These are phyloP conservation scores for Patella depressa DNA, from an alignment of 2,888 invertebrate species.

Conservation along the genomic window DNA sequence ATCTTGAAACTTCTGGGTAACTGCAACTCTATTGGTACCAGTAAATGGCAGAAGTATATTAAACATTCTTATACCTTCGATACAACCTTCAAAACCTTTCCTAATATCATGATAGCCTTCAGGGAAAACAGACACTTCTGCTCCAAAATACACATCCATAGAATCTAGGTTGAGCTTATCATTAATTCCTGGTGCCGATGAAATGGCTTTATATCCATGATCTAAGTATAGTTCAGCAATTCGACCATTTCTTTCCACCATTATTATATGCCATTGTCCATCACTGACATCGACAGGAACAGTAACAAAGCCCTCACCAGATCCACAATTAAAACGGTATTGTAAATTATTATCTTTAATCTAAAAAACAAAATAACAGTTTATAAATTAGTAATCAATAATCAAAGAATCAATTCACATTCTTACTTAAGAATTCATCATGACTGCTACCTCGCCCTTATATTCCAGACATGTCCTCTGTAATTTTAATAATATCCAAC, in stretches of 20 bases:
- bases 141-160: conserved; percentile 87
- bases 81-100: conserved; percentile 90
- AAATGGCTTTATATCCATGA: conserved; percentile 80
- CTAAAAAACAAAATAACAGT: conserved; percentile 64
- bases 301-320: conserved; percentile 88
- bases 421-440: no score
- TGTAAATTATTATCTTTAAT: conserved; percentile 87
- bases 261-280: conserved; percentile 85
- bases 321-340: conserved; percentile 92
- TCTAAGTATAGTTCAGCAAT: conserved; percentile 85
- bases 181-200: conserved; percentile 82
- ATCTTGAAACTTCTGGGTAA: conserved; percentile 68
- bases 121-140: conserved; percentile 76
- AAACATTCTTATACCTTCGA: conserved; percentile 87
- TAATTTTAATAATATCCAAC: background rate
- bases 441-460: no score
- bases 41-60: conserved; percentile 79
- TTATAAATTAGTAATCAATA: no score
- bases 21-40: conserved; percentile 72
- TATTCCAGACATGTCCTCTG: no score
- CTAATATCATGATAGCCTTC: conserved; percentile 75
- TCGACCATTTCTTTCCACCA: conserved; percentile 84
- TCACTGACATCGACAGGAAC: conserved; percentile 84
- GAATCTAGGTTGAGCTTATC: conserved; percentile 88
- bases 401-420: no score